These are phyloP conservation scores for Echinops telfairi DNA, from an alignment of 2,113 vertebrate genomes.

Conservation along the genomic window DNA sequence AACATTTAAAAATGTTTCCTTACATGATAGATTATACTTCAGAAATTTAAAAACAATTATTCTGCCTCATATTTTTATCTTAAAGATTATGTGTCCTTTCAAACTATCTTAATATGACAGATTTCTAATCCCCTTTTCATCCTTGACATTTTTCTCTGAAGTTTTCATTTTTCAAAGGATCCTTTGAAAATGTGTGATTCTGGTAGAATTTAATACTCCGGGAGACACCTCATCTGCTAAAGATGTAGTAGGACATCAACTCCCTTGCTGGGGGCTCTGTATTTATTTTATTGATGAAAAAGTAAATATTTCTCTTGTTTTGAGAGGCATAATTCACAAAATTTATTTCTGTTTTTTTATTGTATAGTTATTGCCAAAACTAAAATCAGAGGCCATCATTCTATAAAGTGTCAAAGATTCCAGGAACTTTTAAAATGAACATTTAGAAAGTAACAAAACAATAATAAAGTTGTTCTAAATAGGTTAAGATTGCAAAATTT, in stretches of 20 bases:
- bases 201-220: background rate
- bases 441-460: slow-evolving; percentile 51
- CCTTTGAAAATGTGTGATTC: background rate
- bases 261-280: background rate
- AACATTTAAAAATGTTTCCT: background rate
- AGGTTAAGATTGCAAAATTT: slow-evolving; percentile 74
- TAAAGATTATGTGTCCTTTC: slow-evolving; percentile 39
- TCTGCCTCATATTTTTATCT: background rate
- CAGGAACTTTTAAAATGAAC: slow-evolving; percentile 41
- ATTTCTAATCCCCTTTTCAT: slow-evolving; percentile 54
- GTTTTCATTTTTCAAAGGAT: slow-evolving; percentile 51
- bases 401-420: slow-evolving; percentile 9
- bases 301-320: background rate
- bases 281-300: slow-evolving; percentile 28
- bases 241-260: background rate
- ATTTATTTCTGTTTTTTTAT: slow-evolving; percentile 25
- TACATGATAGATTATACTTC: background rate
- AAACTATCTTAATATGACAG: slow-evolving; percentile 32
- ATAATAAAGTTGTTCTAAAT: slow-evolving; percentile 62
- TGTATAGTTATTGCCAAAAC: slow-evolving; percentile 19
- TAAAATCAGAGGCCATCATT: slow-evolving; percentile 36
- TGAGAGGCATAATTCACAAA: background rate
- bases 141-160: slow-evolving; percentile 39
- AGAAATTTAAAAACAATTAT: slow-evolving; percentile 32
- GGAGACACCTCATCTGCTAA: background rate